Evolutionary conservation across 2,888 invertebrate species (phyloP), one percentile per base, ranked within the genome.

Genomic region (Thyatira batis): DNA sequence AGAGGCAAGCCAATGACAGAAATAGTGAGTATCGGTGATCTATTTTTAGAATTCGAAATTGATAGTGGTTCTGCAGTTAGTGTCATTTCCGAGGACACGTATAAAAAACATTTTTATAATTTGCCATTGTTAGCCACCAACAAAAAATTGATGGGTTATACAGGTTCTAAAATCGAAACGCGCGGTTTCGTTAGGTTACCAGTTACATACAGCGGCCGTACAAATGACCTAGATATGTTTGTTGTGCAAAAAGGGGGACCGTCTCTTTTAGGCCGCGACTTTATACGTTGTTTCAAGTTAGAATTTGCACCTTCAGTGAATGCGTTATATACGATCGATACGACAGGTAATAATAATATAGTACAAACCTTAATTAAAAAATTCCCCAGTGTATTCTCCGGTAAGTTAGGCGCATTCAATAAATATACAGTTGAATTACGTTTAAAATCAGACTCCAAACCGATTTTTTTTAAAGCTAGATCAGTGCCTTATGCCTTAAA

Each of bases 1-100:
- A 51, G 55, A n/a, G 61, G 63, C 0, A 51, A 57, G 30, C 66
- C 66, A 0, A 60, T 66, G 63, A 57, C 57, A 9, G 61, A 65
- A 27, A 8, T 20, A 9, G 52, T 65, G 3, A 13, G 11, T 11
- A 50, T 65, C 3, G 39, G 44, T 52, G 57, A 57, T 20, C 13
- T 55, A 50, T 10, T 21, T 50, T 55, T 55, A 25, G 54, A 51
- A 28, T 55, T 51, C 43, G 49, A 51, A 45, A 51, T 55, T 10
- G 54, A 50, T 39, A 54, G 54, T 33, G 50, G 54, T 39, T 50
- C 50, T n/a, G 45, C 50, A n/a, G 51, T 54, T 30, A 44, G 44
- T 49, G 2, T 55, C 30, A 21, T 45, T 1, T 45, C 45, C 0
- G 39, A 55, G 8, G 10, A 20, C 1, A 20, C 9, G 9, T 61